Evolutionary conservation across 30 jellyfish, hydroid and myxozoan genomes (phyloP).

Genomic region (Aurelia coerulea): DNA sequence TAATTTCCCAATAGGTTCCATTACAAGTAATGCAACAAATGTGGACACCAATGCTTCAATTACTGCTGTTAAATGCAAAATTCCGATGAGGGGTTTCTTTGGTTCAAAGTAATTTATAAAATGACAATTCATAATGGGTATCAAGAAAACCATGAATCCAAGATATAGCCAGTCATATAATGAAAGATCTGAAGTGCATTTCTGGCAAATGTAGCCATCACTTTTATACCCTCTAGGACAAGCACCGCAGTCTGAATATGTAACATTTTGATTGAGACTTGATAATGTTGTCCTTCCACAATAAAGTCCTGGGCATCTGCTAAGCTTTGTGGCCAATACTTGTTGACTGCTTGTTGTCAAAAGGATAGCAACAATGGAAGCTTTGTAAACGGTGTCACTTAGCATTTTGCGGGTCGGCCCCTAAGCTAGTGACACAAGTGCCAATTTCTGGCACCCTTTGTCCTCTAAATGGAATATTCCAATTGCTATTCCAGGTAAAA

Average conservation of each 20-base stretch:
- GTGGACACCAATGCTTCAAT: conserved; percentile 64
- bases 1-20: conserved; percentile 79
- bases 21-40: conserved; percentile 50
- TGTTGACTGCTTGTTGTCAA: too few species aligned
- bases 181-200: conserved; percentile 58
- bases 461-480: too few species aligned
- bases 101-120: conserved; percentile 67
- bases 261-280: neutral
- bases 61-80: conserved; percentile 61
- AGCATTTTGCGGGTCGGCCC: too few species aligned
- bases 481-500: too few species aligned
- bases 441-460: too few species aligned
- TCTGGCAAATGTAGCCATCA: conserved; percentile 73
- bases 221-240: conserved; percentile 92
- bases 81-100: conserved; percentile 23
- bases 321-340: neutral
- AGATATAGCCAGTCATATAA: conserved; percentile 84
- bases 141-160: conserved; percentile 85
- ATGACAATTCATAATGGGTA: conserved; percentile 69
- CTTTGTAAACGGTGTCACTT: too few species aligned
- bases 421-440: too few species aligned
- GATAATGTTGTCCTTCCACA: conserved; percentile 71
- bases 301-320: conserved; percentile 81
- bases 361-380: too few species aligned
- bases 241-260: conserved; percentile 69